Base-by-base conservation (phyloP, 2,113 vertebrate species). In the Coracopsis vasa region DNA sequence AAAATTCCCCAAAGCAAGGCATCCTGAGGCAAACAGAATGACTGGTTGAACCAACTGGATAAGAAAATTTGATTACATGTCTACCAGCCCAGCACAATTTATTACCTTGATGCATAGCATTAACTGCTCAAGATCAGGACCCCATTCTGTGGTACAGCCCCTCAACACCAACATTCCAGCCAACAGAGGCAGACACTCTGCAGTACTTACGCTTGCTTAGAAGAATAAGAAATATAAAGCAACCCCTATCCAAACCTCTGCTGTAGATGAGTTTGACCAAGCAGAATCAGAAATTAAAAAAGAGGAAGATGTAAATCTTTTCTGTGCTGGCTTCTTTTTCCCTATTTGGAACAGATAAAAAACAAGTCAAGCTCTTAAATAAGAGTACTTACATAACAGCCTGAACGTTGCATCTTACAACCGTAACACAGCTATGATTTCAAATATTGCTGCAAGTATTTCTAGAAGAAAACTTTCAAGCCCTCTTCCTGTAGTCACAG, bases 1-100 rank as follows among this genome's bases (percentile, higher is more conserved):
- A 91, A 96, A 94, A 93, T 79, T 94, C 73, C 89, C 69, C 58
- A 64, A 25, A 94, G 94, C 66, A 91, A 97, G 41, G 54, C 94
- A 94, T 81, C 72, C 61, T 86, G 75, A 91, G 16, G 69, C 69
- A 94, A 90, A 83, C 41, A 80, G 31, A 71, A 83, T 3, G 20
- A 77, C 31, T 28, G 29, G 58, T 19, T 95, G 84, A 97, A 90
- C 33, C 71, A 96, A 96, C 0, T 81, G 58, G 3, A 45, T 74
- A 81, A 86, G 85, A 53, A 94, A 95, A 94, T 73, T 19, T 89
- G 82, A 96, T 92, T 90, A 94, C 1, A 5, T 90, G 83, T 94
- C 54, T 73, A 94, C 69, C 80, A 80, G 82, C 64, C 77, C 11
- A 28, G 92, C 75, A 69, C 71, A 91, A 88, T 66, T 80, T 72